Evolutionary conservation across 2,888 invertebrate genomes (phyloP).

Genomic region (Desoria tigrina): DNA sequence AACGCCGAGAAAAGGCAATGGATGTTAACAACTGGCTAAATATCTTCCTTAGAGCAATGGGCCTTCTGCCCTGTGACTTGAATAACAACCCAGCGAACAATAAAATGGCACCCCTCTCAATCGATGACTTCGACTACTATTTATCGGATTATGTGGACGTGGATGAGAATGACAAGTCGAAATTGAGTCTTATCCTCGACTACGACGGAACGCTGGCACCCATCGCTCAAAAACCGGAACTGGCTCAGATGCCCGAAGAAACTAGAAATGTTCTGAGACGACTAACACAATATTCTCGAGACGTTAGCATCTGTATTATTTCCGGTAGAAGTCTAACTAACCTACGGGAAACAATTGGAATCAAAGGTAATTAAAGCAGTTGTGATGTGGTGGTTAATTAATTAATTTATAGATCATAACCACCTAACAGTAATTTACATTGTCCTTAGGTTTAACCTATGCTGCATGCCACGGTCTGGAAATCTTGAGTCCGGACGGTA

Average conservation of each 20-base stretch:
- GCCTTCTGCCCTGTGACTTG: slow-evolving; percentile 54
- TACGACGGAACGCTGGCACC: slow-evolving; percentile 59
- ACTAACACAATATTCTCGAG: slow-evolving; percentile 56
- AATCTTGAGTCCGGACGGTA: slow-evolving; percentile 59
- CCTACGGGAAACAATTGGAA: slow-evolving; percentile 58
- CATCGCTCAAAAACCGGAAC: slow-evolving; percentile 58
- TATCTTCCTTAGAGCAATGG: slow-evolving; percentile 57
- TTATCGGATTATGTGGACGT: slow-evolving; percentile 56
- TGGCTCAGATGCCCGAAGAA: slow-evolving; percentile 57
- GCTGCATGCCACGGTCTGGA: slow-evolving; percentile 59
- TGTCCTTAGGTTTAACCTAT: too few species aligned
- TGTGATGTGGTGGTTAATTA: too few species aligned
- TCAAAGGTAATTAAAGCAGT: too few species aligned
- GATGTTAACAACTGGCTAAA: slow-evolving; percentile 59
- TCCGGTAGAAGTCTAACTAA: slow-evolving; percentile 58
- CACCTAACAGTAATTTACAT: too few species aligned
- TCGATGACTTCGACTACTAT: slow-evolving; percentile 57
- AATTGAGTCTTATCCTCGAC: slow-evolving; percentile 58
- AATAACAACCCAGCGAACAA: slow-evolving; percentile 54
- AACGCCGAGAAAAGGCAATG: slow-evolving; percentile 56
- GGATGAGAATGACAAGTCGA: slow-evolving; percentile 53
- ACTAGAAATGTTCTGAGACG: slow-evolving; percentile 57
- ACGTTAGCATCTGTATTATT: slow-evolving; percentile 58
- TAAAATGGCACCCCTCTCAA: slow-evolving; percentile 56
- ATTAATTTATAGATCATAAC: too few species aligned